phyloP scores from a whole-genome alignment of 2,888 invertebrate species.

The Acronicta leporina region DNA sequence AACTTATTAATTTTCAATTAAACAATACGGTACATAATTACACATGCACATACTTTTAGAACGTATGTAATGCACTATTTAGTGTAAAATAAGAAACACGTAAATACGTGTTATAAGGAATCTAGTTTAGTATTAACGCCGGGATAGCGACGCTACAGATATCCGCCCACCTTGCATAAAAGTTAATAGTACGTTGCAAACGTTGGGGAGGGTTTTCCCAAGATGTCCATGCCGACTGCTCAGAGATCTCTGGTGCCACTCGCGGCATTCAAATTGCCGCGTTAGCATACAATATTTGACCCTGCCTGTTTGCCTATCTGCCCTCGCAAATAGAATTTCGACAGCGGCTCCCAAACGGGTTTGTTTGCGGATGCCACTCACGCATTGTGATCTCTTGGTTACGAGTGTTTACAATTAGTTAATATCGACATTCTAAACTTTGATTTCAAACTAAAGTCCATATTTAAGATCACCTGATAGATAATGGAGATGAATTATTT shows the following conservation, averaged over 20 bases:
- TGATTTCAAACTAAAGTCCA: slow-evolving; percentile 32
- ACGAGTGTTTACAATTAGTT: slow-evolving; percentile 62
- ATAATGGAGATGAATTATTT: slow-evolving; percentile 6
- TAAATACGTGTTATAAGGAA: slow-evolving; percentile 40
- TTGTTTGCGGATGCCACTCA: slow-evolving; percentile 67
- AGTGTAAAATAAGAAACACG: slow-evolving; percentile 25
- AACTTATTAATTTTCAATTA: slow-evolving; percentile 18
- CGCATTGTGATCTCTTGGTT: slow-evolving; percentile 66
- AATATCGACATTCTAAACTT: slow-evolving; percentile 54
- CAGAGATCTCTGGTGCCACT: slow-evolving; percentile 58
- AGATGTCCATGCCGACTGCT: slow-evolving; percentile 63
- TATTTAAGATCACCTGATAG: slow-evolving; percentile 14
- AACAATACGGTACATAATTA: slow-evolving; percentile 1
- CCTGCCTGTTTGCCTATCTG: slow-evolving; percentile 57
- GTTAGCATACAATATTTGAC: slow-evolving; percentile 74
- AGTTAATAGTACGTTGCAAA: slow-evolving; percentile 58
- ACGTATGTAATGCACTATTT: slow-evolving; percentile 21
- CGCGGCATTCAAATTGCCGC: slow-evolving; percentile 73
- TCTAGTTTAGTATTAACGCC: slow-evolving; percentile 60
- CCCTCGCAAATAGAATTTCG: slow-evolving; percentile 75
- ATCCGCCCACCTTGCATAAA: slow-evolving; percentile 61
- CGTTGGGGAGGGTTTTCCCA: slow-evolving; percentile 63
- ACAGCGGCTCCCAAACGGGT: slow-evolving; percentile 69
- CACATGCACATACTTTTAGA: slow-evolving; percentile 18
- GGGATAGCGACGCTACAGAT: slow-evolving; percentile 46